A percentile compares a stretch with the other conserved stretches of the same genome.
phyloP scores from a whole-genome alignment of 2,888 invertebrate species.

The Yponomeuta cagnagella region DNA sequence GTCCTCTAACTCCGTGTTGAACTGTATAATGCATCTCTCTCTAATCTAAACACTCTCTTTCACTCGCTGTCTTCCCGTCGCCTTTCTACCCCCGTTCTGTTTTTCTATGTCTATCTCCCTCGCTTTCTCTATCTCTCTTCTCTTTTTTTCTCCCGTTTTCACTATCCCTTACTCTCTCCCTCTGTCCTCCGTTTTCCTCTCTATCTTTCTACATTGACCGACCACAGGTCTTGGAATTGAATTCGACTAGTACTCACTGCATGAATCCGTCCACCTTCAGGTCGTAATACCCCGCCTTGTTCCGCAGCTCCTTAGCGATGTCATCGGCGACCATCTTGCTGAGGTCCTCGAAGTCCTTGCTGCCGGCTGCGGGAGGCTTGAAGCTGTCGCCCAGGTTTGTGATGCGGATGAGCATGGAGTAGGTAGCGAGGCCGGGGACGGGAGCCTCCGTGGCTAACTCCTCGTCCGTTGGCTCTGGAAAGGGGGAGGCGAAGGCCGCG shows the following conservation, averaged over 20 bases:
- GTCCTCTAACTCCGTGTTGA: no score
- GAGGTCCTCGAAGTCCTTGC: constrained; percentile 82
- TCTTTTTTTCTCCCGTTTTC: no score
- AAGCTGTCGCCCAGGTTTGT: constrained; percentile 86
- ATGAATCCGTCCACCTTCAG: constrained; percentile 82
- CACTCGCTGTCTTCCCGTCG: no score
- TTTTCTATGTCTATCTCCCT: no score
- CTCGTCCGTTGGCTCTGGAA: constrained; percentile 71
- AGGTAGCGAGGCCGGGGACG: constrained; percentile 80
- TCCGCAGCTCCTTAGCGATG: constrained; percentile 32
- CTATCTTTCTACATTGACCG: no score
- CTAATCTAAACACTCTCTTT: no score
- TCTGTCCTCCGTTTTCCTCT: no score
- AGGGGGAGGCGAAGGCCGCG: neutral
- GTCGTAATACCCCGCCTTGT: constrained; percentile 81
- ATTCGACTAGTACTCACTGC: constrained; percentile 68
- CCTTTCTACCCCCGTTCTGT: no score
- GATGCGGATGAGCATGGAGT: constrained; percentile 83
- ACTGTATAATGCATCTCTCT: no score
- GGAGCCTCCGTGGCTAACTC: constrained; percentile 75
- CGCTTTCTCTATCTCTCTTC: no score
- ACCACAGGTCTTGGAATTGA: no score
- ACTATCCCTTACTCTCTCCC: no score
- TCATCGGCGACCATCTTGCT: constrained; percentile 16
- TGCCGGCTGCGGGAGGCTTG: constrained; percentile 82